Conservation (phyloP, 2,797 vertebrate species). For the Rousettus madagascariensis region DNA sequence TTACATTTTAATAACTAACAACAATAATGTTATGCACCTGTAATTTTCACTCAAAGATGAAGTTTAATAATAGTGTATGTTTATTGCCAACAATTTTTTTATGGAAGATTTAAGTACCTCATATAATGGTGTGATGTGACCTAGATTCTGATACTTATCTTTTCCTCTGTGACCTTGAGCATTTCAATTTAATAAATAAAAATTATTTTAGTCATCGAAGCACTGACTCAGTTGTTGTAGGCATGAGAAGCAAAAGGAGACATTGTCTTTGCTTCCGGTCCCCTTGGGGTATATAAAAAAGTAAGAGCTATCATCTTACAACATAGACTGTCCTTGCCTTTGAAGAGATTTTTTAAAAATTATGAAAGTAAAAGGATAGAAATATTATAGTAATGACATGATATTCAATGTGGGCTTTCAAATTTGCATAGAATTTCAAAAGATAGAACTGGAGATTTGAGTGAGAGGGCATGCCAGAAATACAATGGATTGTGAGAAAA, state of each 20-base stretch:
- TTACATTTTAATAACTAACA: neutral
- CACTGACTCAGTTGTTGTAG: neutral
- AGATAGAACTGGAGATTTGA: neutral
- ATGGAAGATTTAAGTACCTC: neutral
- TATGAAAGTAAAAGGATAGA: neutral
- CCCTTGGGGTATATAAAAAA: neutral
- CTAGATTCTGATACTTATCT: neutral
- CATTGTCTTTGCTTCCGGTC: neutral
- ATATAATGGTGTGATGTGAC: neutral
- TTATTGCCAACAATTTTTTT: neutral
- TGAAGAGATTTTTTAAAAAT: neutral
- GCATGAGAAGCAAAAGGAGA: neutral
- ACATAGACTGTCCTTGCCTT: neutral
- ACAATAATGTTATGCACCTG: neutral
- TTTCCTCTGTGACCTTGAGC: neutral
- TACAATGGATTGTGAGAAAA: rapidly evolving
- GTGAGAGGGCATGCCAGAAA: neutral
- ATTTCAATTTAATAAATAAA: neutral
- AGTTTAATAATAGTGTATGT: neutral
- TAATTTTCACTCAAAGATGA: neutral
- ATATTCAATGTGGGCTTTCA: neutral
- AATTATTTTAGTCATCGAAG: neutral
- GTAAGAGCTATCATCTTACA: neutral
- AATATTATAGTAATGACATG: neutral
- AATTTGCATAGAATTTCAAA: neutral